Evolutionary conservation across 2,113 vertebrate genomes (phyloP), one percentile per base, ranked within the genome.

Genomic region (Gasterosteus nipponicus): DNA sequence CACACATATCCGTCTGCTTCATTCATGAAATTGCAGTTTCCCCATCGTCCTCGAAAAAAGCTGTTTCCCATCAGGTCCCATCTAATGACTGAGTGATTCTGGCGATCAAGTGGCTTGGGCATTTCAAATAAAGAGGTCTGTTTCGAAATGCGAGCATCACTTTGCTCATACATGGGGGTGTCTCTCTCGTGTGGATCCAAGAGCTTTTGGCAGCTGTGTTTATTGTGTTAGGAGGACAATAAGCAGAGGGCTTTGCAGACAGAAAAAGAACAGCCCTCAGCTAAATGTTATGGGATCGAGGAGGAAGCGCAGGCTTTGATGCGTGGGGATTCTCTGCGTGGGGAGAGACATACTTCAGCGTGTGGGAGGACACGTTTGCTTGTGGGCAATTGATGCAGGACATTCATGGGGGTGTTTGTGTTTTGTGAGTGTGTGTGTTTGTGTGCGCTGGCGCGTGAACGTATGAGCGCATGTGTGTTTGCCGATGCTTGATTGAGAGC

Each of bases 201-300:
- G 73, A 65, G 78, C 75, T 67, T 41, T 81, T 83, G 87, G 90
- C 92, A 90, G 90, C 90, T 92, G 90, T 87, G 86, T 89, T 91
- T 89, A 86, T 93, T 88, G 87, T 79, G 65, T 86, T 84, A 63
- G 79, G 75, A 86, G 78, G 80, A 92, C 89, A 91, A 90, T 85
- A 75, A 75, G 83, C 70, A 71, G 82, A 77, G 85, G 75, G 86
- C 68, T 91, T 65, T 77, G 65, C 64, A 77, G 80, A 80, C 70
- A 80, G 68, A 80, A 73, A 83, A 71, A 87, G 62, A 84, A 78
- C 7, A 5, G 56, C 86, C 78, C 75, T 79, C 73, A 64, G 89
- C 89, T 70, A 75, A 87, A 87, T 90, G 88, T 89, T 91, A 38
- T 84, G 74, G 77, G 79, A 87, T 63, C 3, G 49, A 83, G 73